Percentiles rank a stretch among this genome's conserved stretches.
These are phyloP conservation scores for Campoletis raptor DNA, from an alignment of 2,888 invertebrate species.

Conservation along the genomic window DNA sequence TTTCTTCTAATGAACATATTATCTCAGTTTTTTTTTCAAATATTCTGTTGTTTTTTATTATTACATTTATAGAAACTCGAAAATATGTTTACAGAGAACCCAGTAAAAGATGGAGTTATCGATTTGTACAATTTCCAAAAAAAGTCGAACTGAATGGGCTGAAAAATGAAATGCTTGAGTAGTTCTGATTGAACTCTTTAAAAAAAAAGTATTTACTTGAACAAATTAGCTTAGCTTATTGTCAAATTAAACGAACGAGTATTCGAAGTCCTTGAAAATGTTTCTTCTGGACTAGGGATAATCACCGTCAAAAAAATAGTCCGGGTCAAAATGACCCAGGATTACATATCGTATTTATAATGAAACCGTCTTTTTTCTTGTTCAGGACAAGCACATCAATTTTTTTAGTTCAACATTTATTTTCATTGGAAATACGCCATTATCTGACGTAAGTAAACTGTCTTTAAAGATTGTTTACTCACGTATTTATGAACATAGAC, in stretches of 20 bases:
- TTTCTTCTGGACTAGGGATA: too few relatives aligned
- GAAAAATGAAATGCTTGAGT: not conserved
- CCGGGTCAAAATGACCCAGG: too few relatives aligned
- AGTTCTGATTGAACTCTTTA: not conserved
- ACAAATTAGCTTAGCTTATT: not conserved
- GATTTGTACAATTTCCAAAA: not conserved
- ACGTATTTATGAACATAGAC: slow-evolving; percentile 2
- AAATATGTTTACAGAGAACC: not conserved
- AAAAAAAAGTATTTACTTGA: not conserved
- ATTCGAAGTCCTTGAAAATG: too few relatives aligned
- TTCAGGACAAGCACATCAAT: not conserved
- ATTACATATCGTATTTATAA: too few relatives aligned
- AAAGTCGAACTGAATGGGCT: too few relatives aligned
- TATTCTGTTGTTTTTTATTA: not conserved
- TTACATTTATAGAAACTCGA: not conserved
- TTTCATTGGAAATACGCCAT: not conserved
- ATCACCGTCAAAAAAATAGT: too few relatives aligned
- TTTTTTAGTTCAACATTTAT: not conserved
- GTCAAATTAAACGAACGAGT: too few relatives aligned
- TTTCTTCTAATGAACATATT: not conserved
- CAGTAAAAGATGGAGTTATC: too few relatives aligned
- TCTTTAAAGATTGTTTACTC: slow-evolving; percentile 24
- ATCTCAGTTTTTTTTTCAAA: not conserved
- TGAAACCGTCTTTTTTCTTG: not conserved
- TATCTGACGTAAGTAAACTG: not conserved